Evolutionary conservation across 2,888 invertebrate species (phyloP).

Genomic region (Heterodera filipjevi): DNA sequence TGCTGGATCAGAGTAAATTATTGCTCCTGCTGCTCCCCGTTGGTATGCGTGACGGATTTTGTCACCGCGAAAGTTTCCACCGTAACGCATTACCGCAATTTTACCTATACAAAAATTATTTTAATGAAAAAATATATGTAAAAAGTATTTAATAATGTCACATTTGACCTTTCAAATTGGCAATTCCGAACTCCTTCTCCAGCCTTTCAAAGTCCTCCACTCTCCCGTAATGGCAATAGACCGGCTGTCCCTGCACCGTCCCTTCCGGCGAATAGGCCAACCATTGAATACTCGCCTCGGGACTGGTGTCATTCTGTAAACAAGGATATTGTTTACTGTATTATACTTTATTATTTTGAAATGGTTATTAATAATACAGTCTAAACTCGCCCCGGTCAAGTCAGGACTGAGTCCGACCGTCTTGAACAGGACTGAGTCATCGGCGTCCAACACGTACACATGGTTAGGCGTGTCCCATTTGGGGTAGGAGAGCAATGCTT

Average conservation of each 20-base stretch:
- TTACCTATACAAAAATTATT: conserved; percentile 63
- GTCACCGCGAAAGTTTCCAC: conserved; percentile 67
- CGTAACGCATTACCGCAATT: conserved; percentile 69
- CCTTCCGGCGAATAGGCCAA: conserved; percentile 60
- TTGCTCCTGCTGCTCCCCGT: conserved; percentile 65
- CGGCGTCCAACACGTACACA: conserved; percentile 36
- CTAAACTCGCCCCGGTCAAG: conserved; percentile 38
- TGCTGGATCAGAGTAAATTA: conserved; percentile 63
- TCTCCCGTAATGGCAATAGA: conserved; percentile 58
- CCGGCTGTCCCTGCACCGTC: conserved; percentile 51
- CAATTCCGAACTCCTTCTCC: conserved; percentile 35
- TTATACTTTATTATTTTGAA: neutral
- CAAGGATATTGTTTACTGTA: neutral
- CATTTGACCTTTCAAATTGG: neutral
- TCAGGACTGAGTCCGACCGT: conserved; percentile 55
- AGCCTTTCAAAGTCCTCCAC: conserved; percentile 56
- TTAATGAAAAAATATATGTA: neutral
- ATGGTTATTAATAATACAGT: no score
- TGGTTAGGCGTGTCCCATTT: conserved; percentile 58
- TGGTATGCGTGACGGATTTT: conserved; percentile 64
- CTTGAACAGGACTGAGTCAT: conserved; percentile 44
- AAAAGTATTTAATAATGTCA: neutral
- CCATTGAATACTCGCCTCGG: conserved; percentile 55
- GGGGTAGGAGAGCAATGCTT: conserved; percentile 62
- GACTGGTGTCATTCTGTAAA: neutral